Percentiles rank a stretch among this genome's conserved stretches.
Evolutionary conservation across 2,888 invertebrate species (phyloP).

Genomic region (Philereme transversata): DNA sequence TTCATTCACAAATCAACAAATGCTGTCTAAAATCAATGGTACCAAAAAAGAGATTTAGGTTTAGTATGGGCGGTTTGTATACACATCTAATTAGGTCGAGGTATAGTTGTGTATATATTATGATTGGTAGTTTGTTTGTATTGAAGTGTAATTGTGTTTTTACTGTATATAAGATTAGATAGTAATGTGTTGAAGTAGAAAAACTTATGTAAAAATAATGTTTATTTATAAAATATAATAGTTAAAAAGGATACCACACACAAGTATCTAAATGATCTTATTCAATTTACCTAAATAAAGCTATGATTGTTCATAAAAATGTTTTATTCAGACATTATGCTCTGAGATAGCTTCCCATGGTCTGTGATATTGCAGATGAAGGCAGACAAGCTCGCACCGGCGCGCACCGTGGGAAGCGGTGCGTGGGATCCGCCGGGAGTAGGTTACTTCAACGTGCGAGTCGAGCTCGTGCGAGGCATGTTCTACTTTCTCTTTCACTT

Average conservation of each 20-base stretch:
- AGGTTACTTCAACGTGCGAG: too few relatives aligned
- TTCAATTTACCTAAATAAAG: constrained; percentile 44
- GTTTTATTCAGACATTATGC: constrained; percentile 25
- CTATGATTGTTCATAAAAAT: constrained; percentile 35
- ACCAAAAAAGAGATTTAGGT: too few relatives aligned
- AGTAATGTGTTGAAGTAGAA: constrained; percentile 32
- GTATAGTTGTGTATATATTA: constrained; percentile 4
- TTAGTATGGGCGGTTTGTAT: too few relatives aligned
- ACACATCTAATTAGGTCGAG: too few relatives aligned
- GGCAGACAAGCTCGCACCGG: too few relatives aligned
- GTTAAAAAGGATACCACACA: constrained; percentile 44
- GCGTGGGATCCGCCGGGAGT: too few relatives aligned
- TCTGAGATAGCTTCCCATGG: background rate
- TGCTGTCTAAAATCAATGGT: too few relatives aligned
- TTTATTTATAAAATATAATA: constrained; percentile 56
- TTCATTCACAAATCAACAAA: too few relatives aligned
- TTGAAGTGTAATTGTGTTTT: constrained; percentile 4
- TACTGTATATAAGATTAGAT: constrained; percentile 34
- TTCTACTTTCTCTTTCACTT: too few relatives aligned
- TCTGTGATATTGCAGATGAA: too few relatives aligned
- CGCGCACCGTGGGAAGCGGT: too few relatives aligned
- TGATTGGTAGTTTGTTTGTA: background rate
- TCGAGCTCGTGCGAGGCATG: too few relatives aligned
- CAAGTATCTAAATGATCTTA: constrained; percentile 37
- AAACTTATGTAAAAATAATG: constrained; percentile 44